Conservation (phyloP, 2,888 invertebrate species). For the Xanthia icteritia region DNA sequence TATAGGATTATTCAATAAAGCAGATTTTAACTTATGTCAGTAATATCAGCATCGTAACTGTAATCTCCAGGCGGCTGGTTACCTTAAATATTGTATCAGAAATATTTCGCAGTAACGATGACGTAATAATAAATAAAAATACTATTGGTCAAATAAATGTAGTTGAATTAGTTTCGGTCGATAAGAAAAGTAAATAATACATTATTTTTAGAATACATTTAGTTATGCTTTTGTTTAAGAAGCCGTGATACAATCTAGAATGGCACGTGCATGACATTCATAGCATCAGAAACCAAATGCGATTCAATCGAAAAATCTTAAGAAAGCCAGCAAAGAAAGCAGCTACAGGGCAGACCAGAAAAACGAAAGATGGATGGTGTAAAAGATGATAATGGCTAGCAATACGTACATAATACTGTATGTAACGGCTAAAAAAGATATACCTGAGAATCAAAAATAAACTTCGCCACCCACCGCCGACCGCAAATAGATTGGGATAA, state of each 20-base stretch:
- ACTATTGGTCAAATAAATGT: slow-evolving; percentile 16
- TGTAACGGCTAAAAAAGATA: background rate
- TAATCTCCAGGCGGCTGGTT: too few species aligned
- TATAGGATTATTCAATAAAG: background rate
- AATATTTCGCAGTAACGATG: background rate
- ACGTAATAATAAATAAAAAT: slow-evolving; percentile 20
- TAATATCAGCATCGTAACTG: background rate
- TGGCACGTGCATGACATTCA: slow-evolving; percentile 16
- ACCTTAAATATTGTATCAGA: background rate
- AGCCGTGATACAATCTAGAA: slow-evolving; percentile 9
- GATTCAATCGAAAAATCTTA: background rate
- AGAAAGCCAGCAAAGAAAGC: background rate
- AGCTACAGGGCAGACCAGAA: background rate
- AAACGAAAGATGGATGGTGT: background rate
- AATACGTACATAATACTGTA: background rate
- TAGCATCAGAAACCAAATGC: background rate
- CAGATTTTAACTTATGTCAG: background rate
- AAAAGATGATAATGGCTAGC: background rate
- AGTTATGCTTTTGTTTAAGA: slow-evolving; percentile 29
- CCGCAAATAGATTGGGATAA: background rate
- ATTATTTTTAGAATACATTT: slow-evolving; percentile 45
- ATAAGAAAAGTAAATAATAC: slow-evolving; percentile 43
- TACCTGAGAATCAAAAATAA: background rate
- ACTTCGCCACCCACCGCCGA: background rate
- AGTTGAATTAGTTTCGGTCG: slow-evolving; percentile 20